Conservation (phyloP, 2,797 vertebrate species). For the Sebastes wilsoni region DNA sequence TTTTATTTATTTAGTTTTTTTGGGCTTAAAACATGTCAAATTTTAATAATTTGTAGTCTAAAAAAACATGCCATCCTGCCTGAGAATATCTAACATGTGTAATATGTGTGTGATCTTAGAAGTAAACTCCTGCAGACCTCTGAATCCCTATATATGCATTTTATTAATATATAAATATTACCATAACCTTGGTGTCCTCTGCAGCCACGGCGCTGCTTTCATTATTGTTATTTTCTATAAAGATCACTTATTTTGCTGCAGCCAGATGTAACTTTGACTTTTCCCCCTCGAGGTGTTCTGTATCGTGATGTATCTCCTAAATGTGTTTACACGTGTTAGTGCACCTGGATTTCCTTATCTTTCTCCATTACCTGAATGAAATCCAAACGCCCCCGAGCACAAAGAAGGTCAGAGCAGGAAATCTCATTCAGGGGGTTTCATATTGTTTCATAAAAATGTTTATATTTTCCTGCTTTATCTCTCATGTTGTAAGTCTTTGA, state of each 20-base stretch:
- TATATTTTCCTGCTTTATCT: constrained; percentile 13
- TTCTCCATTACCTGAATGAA: not conserved
- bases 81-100: not conserved
- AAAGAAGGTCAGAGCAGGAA: not conserved
- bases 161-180: no score
- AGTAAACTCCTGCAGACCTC: not conserved
- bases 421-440: constrained; percentile 17
- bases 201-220: not conserved
- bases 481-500: constrained; percentile 4
- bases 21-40: not conserved
- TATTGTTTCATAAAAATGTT: not conserved
- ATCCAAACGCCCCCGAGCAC: not conserved
- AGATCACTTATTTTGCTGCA: not conserved
- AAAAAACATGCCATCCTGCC: not conserved
- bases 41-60: not conserved
- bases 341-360: not conserved
- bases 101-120: not conserved
- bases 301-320: not conserved
- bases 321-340: not conserved
- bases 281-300: not conserved
- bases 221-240: not conserved
- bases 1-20: no score
- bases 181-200: not conserved
- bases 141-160: not conserved
- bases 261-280: not conserved